A percentile compares a stretch with the other conserved stretches of the same genome.
These are phyloP conservation scores for Apamea anceps DNA, from an alignment of 2,888 invertebrate genomes.

Conservation along the genomic window DNA sequence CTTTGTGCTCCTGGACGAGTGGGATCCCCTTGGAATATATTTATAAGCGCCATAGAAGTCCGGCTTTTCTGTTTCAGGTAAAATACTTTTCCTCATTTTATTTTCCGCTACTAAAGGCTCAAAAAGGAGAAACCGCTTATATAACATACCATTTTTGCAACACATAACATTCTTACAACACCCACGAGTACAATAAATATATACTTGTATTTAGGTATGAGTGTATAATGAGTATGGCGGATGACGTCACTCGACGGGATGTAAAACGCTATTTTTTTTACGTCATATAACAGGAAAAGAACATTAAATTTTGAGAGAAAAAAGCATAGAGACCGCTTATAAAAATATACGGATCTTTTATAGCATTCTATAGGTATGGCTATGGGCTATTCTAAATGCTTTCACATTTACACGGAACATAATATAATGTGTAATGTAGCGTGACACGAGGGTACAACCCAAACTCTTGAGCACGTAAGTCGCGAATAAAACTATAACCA, in stretches of 20 bases:
- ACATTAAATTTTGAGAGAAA: not conserved
- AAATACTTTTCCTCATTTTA: not conserved
- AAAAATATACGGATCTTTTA: not conserved
- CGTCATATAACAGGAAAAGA: not conserved
- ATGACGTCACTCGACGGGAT: not conserved
- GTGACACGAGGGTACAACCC: not conserved
- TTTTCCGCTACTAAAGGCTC: not conserved
- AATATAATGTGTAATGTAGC: not conserved
- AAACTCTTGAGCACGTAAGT: not conserved
- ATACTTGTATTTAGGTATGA: not conserved
- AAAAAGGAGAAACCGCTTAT: not conserved
- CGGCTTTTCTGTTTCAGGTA: not conserved
- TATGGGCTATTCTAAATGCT: no score
- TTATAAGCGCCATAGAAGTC: not conserved
- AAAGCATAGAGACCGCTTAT: not conserved
- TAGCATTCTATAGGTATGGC: not conserved
- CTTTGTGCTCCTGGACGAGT: not conserved
- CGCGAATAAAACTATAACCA: not conserved
- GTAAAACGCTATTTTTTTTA: not conserved
- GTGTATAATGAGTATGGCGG: not conserved
- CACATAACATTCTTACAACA: no score
- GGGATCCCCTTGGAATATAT: not conserved
- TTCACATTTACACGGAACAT: not conserved
- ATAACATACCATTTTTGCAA: not conserved
- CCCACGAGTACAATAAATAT: not conserved